Percentiles rank a stretch among this genome's conserved stretches.
phyloP scores from a whole-genome alignment of 2,888 invertebrate species.

The Agrochola litura region DNA sequence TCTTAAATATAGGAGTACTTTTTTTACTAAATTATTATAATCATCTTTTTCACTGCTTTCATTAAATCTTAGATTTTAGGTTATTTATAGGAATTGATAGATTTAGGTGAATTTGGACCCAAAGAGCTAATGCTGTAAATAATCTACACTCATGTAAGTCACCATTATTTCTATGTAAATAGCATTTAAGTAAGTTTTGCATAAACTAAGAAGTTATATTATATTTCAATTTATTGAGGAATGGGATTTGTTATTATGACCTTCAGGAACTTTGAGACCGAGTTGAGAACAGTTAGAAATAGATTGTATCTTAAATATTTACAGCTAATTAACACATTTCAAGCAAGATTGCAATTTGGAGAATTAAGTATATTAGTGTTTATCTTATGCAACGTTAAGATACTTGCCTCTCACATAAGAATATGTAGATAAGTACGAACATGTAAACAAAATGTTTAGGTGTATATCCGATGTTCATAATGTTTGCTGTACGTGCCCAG shows the following conservation, averaged over 20 bases:
- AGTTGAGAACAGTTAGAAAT: background rate
- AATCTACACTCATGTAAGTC: conserved; percentile 50
- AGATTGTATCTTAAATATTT: background rate
- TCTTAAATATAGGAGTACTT: conserved; percentile 16
- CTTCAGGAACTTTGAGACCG: background rate
- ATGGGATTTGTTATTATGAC: background rate
- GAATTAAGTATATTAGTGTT: background rate
- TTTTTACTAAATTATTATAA: conserved; percentile 40
- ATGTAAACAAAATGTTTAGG: background rate
- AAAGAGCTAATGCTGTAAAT: conserved; percentile 65
- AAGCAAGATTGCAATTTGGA: background rate
- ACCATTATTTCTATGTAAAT: conserved; percentile 53
- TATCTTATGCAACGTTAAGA: background rate
- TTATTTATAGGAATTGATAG: conserved; percentile 62
- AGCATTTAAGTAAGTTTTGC: conserved; percentile 38
- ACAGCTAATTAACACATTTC: background rate
- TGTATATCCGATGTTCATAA: background rate
- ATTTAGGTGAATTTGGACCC: conserved; percentile 66
- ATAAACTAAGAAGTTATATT: conserved; percentile 10
- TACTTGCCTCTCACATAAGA: background rate
- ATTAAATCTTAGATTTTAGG: conserved; percentile 49
- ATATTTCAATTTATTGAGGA: background rate
- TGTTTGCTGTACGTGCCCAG: background rate
- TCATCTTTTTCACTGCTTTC: conserved; percentile 53
- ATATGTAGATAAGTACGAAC: background rate